These are phyloP conservation scores for Rostratula benghalensis DNA, from an alignment of 2,113 vertebrate species.

Conservation along the genomic window DNA sequence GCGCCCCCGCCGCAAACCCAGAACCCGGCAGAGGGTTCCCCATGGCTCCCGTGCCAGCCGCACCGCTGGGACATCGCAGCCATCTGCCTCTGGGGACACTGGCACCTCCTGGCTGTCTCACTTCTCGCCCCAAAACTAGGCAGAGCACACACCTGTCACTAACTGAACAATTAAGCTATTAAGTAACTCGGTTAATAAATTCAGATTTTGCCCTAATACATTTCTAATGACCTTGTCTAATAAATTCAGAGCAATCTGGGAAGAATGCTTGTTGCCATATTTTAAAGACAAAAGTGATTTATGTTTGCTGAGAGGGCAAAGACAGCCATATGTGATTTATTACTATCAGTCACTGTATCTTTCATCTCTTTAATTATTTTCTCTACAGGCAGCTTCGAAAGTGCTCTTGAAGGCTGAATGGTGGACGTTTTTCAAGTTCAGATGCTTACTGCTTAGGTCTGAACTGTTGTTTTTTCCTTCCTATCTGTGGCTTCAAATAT, in stretches of 20 bases:
- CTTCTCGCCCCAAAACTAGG: background rate
- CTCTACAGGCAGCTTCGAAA: constrained; percentile 47
- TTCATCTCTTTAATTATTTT: constrained; percentile 69
- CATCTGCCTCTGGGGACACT: background rate
- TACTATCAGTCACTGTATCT: constrained; percentile 65
- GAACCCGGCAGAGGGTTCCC: constrained; percentile 69
- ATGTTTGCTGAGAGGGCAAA: constrained; percentile 55
- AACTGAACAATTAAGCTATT: constrained; percentile 58
- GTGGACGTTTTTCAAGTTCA: background rate
- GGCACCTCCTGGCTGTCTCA: background rate
- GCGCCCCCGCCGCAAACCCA: constrained; percentile 57
- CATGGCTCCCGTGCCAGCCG: constrained; percentile 27
- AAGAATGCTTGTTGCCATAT: constrained; percentile 56
- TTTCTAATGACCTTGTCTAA: constrained; percentile 68
- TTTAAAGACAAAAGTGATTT: constrained; percentile 66
- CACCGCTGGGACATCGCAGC: background rate
- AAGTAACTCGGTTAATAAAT: constrained; percentile 59
- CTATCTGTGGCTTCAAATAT: background rate
- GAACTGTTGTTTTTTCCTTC: constrained; percentile 24
- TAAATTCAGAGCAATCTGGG: constrained; percentile 58
- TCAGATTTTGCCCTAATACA: constrained; percentile 60
- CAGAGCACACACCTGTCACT: background rate
- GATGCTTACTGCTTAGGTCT: background rate
- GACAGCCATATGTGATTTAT: constrained; percentile 48
- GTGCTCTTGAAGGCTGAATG: constrained; percentile 45